phyloP scores from a whole-genome alignment of 2,888 invertebrate species.

The Timema podura region DNA sequence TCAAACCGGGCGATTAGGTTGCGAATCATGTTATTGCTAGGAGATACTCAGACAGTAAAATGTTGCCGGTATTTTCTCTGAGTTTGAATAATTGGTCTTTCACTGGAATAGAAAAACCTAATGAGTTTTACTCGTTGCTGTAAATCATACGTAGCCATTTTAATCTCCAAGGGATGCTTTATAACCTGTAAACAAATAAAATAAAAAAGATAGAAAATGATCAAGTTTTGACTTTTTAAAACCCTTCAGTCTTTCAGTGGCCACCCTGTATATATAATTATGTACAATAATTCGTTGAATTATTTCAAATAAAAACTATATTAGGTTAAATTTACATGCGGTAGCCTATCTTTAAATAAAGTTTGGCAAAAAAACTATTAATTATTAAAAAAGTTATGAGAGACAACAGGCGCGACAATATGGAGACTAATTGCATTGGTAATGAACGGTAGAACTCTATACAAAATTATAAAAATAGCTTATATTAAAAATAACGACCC shows the following conservation, averaged over 20 bases:
- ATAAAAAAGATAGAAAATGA: neutral
- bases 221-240: neutral
- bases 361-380: too few relatives aligned
- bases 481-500: too few relatives aligned
- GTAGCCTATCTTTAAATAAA: too few relatives aligned
- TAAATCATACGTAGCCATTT: neutral
- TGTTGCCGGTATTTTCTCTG: neutral
- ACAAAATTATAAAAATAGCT: too few relatives aligned
- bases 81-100: neutral
- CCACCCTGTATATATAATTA: neutral
- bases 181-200: neutral
- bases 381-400: too few relatives aligned
- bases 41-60: neutral
- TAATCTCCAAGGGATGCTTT: neutral
- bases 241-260: constrained; percentile 3
- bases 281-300: too few relatives aligned
- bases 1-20: neutral
- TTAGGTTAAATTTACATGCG: too few relatives aligned
- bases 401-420: too few relatives aligned
- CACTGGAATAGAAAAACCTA: neutral
- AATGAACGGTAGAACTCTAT: too few relatives aligned
- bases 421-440: too few relatives aligned
- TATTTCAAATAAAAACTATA: too few relatives aligned
- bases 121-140: neutral
- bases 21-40: too few relatives aligned